These are phyloP conservation scores for Phorcus lineatus DNA, from an alignment of 2,888 invertebrate genomes.

Conservation along the genomic window DNA sequence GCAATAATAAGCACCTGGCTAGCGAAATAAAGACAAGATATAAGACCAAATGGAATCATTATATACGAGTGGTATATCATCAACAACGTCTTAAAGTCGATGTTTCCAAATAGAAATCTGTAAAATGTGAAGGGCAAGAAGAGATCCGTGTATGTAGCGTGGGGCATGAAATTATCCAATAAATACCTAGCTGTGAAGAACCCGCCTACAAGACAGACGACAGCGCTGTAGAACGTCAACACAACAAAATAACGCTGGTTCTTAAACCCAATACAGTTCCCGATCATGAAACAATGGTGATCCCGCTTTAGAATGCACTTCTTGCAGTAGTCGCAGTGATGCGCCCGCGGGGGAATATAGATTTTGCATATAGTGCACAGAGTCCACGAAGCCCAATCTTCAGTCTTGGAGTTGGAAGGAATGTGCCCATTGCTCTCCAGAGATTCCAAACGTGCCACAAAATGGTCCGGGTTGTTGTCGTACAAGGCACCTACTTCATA, in stretches of 20 bases:
- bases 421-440: conserved; percentile 35
- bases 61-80: conserved; percentile 47
- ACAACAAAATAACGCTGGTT: conserved; percentile 67
- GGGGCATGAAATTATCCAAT: conserved; percentile 41
- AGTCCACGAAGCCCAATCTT: conserved; percentile 53
- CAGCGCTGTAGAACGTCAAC: conserved; percentile 51
- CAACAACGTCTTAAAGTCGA: conserved; percentile 40
- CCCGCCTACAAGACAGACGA: conserved; percentile 46
- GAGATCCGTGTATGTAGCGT: conserved; percentile 44
- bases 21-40: conserved; percentile 48
- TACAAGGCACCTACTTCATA: conserved; percentile 23
- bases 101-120: conserved; percentile 40
- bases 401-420: conserved; percentile 31
- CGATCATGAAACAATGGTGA: conserved; percentile 71
- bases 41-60: conserved; percentile 45
- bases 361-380: conserved; percentile 57
- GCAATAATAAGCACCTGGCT: conserved; percentile 43
- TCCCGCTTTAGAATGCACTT: conserved; percentile 68
- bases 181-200: conserved; percentile 51
- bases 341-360: conserved; percentile 59
- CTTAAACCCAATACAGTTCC: conserved; percentile 61
- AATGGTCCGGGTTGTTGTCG: conserved; percentile 44
- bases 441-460: conserved; percentile 20
- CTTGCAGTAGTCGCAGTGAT: conserved; percentile 65
- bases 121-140: conserved; percentile 49